A percentile compares a stretch with the other conserved stretches of the same genome.
phyloP scores from a whole-genome alignment of 2,113 vertebrate species.

The Helogale parvula region DNA sequence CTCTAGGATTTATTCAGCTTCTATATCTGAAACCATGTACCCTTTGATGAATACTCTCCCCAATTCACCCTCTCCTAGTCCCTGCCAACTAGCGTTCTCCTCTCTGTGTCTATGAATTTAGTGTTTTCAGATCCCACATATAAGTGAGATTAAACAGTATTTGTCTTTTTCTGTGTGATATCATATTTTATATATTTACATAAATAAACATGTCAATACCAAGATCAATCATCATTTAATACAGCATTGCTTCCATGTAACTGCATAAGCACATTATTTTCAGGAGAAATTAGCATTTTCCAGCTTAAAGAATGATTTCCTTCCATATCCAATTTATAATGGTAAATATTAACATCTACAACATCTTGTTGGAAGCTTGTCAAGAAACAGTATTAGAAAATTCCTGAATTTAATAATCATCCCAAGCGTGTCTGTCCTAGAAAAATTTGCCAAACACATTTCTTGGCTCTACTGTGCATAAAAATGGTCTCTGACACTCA shows the following conservation, averaged over 20 bases:
- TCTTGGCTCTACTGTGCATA: neutral
- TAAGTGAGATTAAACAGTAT: neutral
- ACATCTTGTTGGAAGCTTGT: neutral
- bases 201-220: neutral
- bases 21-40: neutral
- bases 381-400: neutral
- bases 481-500: neutral
- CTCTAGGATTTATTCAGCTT: neutral
- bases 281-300: neutral
- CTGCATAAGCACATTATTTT: neutral
- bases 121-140: neutral
- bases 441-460: neutral
- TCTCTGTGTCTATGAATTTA: neutral
- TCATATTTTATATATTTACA: neutral
- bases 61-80: neutral
- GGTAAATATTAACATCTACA: neutral
- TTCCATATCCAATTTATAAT: neutral
- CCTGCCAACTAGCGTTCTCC: neutral
- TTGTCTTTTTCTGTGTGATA: neutral
- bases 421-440: neutral
- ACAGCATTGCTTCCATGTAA: neutral
- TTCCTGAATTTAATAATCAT: neutral
- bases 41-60: neutral
- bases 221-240: neutral
- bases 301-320: neutral